Evolutionary conservation across 2,113 vertebrate species (phyloP).

Genomic region (Dryoscopus gambensis): DNA sequence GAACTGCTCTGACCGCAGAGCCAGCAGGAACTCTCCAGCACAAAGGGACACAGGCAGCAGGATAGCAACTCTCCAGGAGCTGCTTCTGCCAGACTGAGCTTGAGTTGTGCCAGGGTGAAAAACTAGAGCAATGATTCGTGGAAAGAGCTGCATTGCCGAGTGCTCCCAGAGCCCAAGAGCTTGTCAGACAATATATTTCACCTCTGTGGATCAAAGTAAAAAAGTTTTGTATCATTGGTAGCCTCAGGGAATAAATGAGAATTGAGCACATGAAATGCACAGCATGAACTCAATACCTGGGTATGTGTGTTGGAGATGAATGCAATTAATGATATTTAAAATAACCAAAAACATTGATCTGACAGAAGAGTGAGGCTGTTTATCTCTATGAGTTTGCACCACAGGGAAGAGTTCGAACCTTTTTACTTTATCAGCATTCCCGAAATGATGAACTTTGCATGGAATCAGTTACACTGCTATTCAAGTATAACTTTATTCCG

Average conservation of each 20-base stretch:
- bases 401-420: background rate
- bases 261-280: background rate
- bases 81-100: background rate
- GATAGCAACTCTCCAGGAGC: background rate
- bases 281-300: background rate
- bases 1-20: background rate
- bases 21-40: background rate
- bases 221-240: background rate
- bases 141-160: background rate
- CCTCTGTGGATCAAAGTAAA: background rate
- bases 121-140: background rate
- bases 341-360: background rate
- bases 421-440: background rate
- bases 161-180: background rate
- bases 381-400: background rate
- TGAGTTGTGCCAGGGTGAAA: background rate
- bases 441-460: background rate
- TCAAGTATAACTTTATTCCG: background rate
- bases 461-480: background rate
- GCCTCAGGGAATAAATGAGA: background rate
- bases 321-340: background rate
- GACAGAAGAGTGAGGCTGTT: background rate
- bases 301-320: background rate
- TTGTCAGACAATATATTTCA: background rate
- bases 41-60: background rate